Evolutionary conservation across 2,113 vertebrate species (phyloP).

Genomic region (Euleptes europaea): DNA sequence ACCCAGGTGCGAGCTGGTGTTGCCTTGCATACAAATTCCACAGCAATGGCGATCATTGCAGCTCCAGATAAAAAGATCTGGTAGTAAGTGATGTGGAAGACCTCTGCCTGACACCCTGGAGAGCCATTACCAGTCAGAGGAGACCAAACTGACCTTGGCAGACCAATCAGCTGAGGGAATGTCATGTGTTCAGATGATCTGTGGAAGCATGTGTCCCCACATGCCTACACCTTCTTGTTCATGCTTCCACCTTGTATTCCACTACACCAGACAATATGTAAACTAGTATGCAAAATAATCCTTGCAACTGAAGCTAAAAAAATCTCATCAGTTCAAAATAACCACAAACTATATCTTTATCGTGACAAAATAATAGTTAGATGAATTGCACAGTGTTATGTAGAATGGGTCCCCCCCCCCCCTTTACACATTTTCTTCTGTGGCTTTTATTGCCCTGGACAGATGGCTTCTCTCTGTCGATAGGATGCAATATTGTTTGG

Average conservation of each 20-base stretch:
- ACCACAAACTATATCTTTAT: background rate
- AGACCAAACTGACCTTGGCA: too few species aligned
- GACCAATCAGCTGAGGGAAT: too few species aligned
- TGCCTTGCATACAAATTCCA: background rate
- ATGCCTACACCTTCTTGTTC: background rate
- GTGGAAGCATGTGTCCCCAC: background rate
- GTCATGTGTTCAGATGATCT: background rate
- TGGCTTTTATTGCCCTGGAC: slow-evolving; percentile 1
- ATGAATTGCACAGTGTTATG: background rate
- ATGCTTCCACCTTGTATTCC: background rate
- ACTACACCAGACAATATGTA: background rate
- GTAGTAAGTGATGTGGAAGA: too few species aligned
- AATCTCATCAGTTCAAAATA: background rate
- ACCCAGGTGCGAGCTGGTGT: too few species aligned
- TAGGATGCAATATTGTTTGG: slow-evolving; percentile 2
- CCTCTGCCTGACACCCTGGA: too few species aligned
- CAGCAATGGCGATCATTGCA: background rate
- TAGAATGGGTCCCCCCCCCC: background rate
- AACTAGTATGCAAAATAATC: background rate
- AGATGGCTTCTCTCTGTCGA: background rate
- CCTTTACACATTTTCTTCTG: slow-evolving; percentile 2
- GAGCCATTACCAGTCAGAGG: too few species aligned
- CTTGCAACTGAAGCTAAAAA: background rate
- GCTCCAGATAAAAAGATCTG: too few species aligned
- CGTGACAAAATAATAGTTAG: background rate